phyloP scores from a whole-genome alignment of 64 coral and sea anemone species.

The Acropora yongei region DNA sequence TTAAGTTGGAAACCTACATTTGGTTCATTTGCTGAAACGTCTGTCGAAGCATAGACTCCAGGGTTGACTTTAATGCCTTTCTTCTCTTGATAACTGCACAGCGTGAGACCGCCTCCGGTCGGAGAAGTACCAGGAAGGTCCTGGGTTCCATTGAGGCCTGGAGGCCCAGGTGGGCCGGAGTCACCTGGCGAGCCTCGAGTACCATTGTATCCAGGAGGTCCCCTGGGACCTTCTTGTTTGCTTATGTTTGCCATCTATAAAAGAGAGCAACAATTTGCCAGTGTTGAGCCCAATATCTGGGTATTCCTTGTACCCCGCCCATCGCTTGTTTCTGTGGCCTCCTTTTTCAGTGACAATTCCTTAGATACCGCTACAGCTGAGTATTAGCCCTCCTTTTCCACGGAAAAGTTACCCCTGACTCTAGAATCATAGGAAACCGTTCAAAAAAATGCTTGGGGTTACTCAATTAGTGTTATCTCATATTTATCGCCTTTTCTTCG shows the following conservation, averaged over 20 bases:
- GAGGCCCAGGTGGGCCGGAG: neutral
- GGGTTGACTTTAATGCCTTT: neutral
- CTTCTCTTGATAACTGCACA: neutral
- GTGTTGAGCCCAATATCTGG: too few species aligned
- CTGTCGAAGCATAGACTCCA: neutral
- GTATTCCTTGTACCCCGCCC: too few species aligned
- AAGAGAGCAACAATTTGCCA: neutral
- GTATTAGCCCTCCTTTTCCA: too few species aligned
- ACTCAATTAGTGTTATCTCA: too few species aligned
- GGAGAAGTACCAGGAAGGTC: neutral
- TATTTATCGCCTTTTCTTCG: too few species aligned
- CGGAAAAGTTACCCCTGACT: too few species aligned
- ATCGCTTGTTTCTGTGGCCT: too few species aligned
- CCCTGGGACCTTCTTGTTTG: neutral
- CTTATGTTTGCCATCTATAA: neutral
- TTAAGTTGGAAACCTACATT: neutral
- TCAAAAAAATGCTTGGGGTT: too few species aligned
- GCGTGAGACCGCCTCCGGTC: neutral
- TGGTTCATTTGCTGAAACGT: neutral
- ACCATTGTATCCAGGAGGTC: constrained; percentile 23
- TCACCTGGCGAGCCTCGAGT: neutral
- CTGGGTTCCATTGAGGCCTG: constrained; percentile 25
- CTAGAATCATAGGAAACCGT: too few species aligned
- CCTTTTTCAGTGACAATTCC: too few species aligned
- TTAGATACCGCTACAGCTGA: too few species aligned